phyloP scores from a whole-genome alignment of 2,113 vertebrate genomes.

The Notiomystis cincta region DNA sequence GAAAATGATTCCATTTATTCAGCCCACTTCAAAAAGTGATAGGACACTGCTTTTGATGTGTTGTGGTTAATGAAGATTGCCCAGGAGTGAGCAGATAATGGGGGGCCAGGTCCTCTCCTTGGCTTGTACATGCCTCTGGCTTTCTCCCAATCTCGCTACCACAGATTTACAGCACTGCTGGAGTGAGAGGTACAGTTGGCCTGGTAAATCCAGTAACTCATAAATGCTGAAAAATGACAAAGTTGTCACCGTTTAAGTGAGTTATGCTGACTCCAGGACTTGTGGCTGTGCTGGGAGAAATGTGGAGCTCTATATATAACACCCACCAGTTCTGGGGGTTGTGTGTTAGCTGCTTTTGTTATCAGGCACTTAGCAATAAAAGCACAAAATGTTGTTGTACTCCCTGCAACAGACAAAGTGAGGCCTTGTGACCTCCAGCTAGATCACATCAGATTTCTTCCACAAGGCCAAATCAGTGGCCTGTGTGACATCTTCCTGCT shows the following conservation, averaged over 20 bases:
- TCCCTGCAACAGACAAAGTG: neutral
- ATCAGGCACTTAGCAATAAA: neutral
- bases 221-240: constrained; percentile 1
- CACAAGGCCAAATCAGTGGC: neutral
- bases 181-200: neutral
- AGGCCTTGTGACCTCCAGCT: neutral
- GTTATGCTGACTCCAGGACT: neutral
- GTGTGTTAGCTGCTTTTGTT: neutral
- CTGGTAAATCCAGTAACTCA: neutral
- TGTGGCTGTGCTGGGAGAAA: neutral
- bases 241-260: constrained; percentile 1
- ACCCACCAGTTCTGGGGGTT: neutral
- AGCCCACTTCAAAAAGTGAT: neutral
- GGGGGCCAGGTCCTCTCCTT: neutral
- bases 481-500: neutral
- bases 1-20: neutral
- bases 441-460: neutral
- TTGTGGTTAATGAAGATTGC: neutral
- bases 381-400: neutral
- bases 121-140: constrained; percentile 28
- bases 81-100: constrained; percentile 4
- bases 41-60: neutral
- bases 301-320: neutral
- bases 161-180: neutral
- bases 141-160: neutral